Percentiles rank a stretch among this genome's conserved stretches.
These are phyloP conservation scores for Actinopyga echinites DNA, from an alignment of 53 echinoderm and acorn worm genomes.

Conservation along the genomic window DNA sequence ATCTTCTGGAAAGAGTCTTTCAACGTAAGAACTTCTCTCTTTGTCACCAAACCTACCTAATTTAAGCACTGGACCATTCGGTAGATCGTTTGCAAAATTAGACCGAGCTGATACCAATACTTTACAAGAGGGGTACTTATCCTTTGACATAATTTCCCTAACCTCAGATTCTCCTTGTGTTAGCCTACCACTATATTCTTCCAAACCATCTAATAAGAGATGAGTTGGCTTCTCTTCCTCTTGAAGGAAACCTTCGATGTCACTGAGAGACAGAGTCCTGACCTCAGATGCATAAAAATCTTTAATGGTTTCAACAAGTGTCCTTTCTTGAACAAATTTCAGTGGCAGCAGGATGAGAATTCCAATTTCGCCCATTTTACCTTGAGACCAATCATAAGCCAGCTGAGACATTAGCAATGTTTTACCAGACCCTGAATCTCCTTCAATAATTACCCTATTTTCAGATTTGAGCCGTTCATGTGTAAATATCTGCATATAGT, in stretches of 20 bases:
- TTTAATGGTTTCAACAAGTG: constrained; percentile 1
- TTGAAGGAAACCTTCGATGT: not conserved
- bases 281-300: not conserved
- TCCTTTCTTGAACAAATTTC: not conserved
- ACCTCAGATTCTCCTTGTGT: not conserved
- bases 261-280: not conserved
- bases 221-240: not conserved
- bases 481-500: not conserved
- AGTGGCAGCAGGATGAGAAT: not conserved
- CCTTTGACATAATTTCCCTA: not conserved
- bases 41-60: constrained; percentile 7
- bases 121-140: not conserved
- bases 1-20: not conserved
- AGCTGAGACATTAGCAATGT: not conserved
- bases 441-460: not conserved
- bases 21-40: not conserved
- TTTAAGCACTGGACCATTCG: not conserved
- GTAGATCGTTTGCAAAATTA: not conserved
- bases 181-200: not conserved
- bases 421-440: not conserved
- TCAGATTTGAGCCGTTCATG: not conserved
- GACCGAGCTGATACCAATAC: not conserved
- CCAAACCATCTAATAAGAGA: constrained; percentile 1
- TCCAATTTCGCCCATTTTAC: not conserved
- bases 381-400: not conserved